These are phyloP conservation scores for Telenomus remus DNA, from an alignment of 1,140 invertebrate species.

Conservation along the genomic window DNA sequence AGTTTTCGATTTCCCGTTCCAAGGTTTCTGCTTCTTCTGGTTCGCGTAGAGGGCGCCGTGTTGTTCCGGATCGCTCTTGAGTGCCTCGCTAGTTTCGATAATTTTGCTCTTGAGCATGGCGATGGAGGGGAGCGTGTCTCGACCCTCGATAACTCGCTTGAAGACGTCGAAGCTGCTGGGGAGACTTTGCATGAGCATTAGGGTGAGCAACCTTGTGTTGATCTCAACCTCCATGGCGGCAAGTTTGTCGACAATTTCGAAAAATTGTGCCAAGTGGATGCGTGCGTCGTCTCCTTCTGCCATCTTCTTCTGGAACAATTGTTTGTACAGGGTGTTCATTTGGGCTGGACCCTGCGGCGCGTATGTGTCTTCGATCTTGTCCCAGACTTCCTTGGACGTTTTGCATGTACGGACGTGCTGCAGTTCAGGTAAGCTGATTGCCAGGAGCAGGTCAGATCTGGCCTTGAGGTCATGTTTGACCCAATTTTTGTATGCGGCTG, in stretches of 20 bases:
- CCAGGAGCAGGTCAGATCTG: not conserved
- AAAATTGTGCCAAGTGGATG: slow-evolving; percentile 13
- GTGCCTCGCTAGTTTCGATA: slow-evolving; percentile 3
- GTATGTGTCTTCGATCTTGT: slow-evolving; percentile 10
- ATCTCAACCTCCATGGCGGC: not conserved
- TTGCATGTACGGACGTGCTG: slow-evolving; percentile 8
- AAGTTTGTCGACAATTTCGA: slow-evolving; percentile 15
- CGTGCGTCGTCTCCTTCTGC: slow-evolving; percentile 2
- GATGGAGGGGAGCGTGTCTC: slow-evolving; percentile 8
- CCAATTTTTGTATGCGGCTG: not conserved
- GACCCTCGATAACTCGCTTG: slow-evolving; percentile 6
- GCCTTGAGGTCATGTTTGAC: slow-evolving; percentile 3
- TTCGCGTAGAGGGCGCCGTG: slow-evolving; percentile 1
- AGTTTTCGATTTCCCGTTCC: not conserved
- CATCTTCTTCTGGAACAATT: slow-evolving; percentile 7
- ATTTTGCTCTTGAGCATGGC: slow-evolving; percentile 5
- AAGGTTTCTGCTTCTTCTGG: not conserved
- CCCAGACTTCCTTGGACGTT: slow-evolving; percentile 15
- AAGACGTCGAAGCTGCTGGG: slow-evolving; percentile 17
- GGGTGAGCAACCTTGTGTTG: not conserved
- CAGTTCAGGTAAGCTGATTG: not conserved
- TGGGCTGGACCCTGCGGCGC: slow-evolving; percentile 6
- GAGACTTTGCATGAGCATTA: slow-evolving; percentile 18
- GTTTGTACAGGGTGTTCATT: slow-evolving; percentile 4
- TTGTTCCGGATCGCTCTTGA: not conserved